These are phyloP conservation scores for Eremobia ochroleuca DNA, from an alignment of 2,888 invertebrate genomes.

Conservation along the genomic window DNA sequence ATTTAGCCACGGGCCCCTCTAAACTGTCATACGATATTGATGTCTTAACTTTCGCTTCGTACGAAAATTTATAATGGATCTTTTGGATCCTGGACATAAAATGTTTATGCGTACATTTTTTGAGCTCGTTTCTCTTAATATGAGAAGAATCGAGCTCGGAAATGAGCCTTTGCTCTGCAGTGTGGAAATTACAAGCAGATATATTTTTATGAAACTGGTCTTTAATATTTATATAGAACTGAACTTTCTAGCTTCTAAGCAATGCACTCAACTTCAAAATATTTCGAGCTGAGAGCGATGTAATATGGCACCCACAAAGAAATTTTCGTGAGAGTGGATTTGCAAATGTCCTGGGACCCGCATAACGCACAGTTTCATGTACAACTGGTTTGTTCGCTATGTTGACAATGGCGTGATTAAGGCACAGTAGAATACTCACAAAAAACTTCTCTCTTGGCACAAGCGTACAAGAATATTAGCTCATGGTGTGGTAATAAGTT, in stretches of 20 bases:
- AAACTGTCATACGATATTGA: too few relatives aligned
- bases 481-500: too few relatives aligned
- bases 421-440: neutral
- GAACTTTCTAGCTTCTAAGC: neutral
- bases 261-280: neutral
- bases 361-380: conserved; percentile 23
- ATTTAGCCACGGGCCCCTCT: too few relatives aligned
- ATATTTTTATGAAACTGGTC: neutral
- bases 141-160: neutral
- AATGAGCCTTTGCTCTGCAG: too few relatives aligned
- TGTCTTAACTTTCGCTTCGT: too few relatives aligned
- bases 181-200: neutral
- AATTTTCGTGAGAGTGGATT: conserved; percentile 27
- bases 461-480: neutral
- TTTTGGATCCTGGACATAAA: neutral
- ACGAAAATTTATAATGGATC: too few relatives aligned
- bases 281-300: conserved; percentile 1
- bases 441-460: neutral
- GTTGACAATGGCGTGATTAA: conserved; percentile 35
- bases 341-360: conserved; percentile 22
- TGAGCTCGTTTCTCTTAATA: neutral
- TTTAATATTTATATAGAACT: neutral
- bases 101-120: too few relatives aligned
- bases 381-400: conserved; percentile 21
- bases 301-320: conserved; percentile 26